Percentiles rank a stretch among this genome's conserved stretches.
Conservation (phyloP, 2,113 vertebrate species). For the Beaufortia kweichowensis region DNA sequence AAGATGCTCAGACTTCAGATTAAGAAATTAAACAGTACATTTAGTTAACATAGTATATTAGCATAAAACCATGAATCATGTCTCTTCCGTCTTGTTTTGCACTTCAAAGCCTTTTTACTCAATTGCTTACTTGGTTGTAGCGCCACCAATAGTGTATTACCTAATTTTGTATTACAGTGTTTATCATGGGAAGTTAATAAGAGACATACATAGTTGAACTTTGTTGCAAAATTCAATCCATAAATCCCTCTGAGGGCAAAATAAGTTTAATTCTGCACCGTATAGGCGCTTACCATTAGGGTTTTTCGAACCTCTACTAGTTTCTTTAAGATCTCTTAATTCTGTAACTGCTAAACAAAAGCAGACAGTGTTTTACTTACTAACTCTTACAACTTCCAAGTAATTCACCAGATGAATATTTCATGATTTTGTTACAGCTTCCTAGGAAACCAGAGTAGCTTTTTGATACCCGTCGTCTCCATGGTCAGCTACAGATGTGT, state of each 20-base stretch:
- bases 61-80: not conserved
- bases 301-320: not conserved
- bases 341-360: conserved; percentile 23
- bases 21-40: not conserved
- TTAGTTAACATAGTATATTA: not conserved
- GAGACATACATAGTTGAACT: not conserved
- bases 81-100: not conserved
- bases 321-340: conserved; percentile 10
- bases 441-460: conserved; percentile 18
- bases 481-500: conserved; percentile 12
- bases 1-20: not conserved
- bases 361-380: not conserved
- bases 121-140: not conserved
- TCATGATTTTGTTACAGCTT: conserved; percentile 4
- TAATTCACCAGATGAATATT: conserved; percentile 26
- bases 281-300: not conserved
- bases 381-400: conserved; percentile 16
- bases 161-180: not conserved
- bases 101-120: not conserved
- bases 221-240: conserved; percentile 1
- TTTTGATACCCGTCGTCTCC: conserved; percentile 13
- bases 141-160: not conserved
- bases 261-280: not conserved
- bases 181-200: not conserved
- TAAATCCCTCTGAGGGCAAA: conserved; percentile 7